Percentiles rank a stretch among this genome's conserved stretches.
These are phyloP conservation scores for Eupristina koningsbergeri DNA, from an alignment of 1,140 invertebrate genomes.

Conservation along the genomic window DNA sequence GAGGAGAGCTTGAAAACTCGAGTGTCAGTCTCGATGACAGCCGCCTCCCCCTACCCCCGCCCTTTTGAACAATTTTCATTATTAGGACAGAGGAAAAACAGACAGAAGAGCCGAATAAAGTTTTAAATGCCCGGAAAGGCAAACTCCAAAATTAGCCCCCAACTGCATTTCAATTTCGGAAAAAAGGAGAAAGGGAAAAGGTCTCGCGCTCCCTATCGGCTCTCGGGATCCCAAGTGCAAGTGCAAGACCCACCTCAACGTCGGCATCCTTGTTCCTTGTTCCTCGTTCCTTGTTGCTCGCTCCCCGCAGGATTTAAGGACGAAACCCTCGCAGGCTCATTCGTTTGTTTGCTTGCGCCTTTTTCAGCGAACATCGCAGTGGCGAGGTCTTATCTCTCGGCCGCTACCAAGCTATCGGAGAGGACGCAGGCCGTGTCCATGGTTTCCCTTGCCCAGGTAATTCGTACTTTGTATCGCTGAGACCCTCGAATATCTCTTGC, in stretches of 20 bases:
- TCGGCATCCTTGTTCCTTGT: background rate
- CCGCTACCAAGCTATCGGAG: constrained; percentile 85
- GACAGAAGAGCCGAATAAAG: background rate
- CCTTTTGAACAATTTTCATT: background rate
- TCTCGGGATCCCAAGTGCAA: background rate
- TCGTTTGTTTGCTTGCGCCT: constrained; percentile 7
- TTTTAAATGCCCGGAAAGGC: too few relatives aligned
- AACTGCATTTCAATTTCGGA: background rate
- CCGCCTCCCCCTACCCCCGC: background rate
- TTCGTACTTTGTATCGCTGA: constrained; percentile 24
- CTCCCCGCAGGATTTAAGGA: constrained; percentile 8
- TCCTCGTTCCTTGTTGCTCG: background rate
- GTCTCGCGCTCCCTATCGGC: background rate
- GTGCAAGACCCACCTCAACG: constrained; percentile 2
- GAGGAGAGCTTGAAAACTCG: background rate
- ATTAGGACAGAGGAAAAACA: background rate
- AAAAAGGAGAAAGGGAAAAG: background rate
- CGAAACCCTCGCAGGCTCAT: background rate
- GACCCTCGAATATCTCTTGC: background rate
- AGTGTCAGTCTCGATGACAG: background rate
- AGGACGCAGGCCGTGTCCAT: constrained; percentile 88
- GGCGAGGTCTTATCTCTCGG: constrained; percentile 88
- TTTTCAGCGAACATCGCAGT: constrained; percentile 87
- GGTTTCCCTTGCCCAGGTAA: constrained; percentile 85
- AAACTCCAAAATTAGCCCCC: background rate